Conservation (phyloP, 2,888 invertebrate genomes). For the Oeneis ivallda region DNA sequence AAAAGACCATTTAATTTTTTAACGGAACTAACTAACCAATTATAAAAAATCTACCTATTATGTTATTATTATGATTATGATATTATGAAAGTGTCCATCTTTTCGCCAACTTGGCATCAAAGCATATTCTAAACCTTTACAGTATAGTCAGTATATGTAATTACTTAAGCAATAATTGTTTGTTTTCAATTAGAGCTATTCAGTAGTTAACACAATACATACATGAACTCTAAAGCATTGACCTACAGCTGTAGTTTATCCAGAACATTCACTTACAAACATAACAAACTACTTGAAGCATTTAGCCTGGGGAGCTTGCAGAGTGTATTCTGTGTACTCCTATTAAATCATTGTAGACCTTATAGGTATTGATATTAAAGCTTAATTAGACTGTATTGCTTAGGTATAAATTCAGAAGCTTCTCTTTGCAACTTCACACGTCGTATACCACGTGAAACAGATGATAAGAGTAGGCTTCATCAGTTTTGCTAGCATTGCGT, state of each 20-base stretch:
- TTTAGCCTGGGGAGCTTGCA: conserved; percentile 18
- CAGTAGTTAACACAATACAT: neutral
- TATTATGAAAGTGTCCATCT: no score
- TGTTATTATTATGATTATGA: neutral
- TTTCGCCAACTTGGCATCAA: conserved; percentile 2
- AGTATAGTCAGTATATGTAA: neutral
- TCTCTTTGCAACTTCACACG: conserved; percentile 21
- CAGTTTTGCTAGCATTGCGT: neutral
- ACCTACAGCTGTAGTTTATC: conserved; percentile 23
- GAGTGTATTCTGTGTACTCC: conserved; percentile 10
- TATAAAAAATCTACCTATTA: no score
- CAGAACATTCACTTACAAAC: conserved; percentile 24
- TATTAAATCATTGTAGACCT: conserved; percentile 8
- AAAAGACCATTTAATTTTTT: no score
- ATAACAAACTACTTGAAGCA: conserved; percentile 30
- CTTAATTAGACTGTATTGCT: conserved; percentile 13
- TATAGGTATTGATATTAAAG: neutral
- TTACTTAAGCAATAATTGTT: neutral
- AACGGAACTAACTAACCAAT: no score
- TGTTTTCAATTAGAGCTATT: neutral
- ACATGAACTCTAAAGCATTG: conserved; percentile 16
- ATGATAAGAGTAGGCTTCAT: conserved; percentile 26
- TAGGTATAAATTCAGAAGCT: conserved; percentile 7
- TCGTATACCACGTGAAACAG: conserved; percentile 25
- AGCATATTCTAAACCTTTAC: neutral